Evolutionary conservation across 2,888 invertebrate genomes (phyloP).

Genomic region (Timema cristinae): DNA sequence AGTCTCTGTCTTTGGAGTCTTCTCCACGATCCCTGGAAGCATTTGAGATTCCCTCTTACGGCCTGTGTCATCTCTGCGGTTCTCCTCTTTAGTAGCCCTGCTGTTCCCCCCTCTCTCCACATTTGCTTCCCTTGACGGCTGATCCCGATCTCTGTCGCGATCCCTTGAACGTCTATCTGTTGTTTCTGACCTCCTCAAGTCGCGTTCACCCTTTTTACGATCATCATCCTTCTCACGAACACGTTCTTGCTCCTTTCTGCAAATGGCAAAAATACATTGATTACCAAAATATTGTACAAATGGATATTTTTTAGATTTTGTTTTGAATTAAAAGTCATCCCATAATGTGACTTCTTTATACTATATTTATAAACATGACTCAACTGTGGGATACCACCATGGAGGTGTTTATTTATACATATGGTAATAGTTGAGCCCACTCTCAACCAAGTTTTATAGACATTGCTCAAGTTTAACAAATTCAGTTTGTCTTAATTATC

Average conservation of each 20-base stretch:
- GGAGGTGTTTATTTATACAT: too few species aligned
- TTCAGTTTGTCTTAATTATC: too few species aligned
- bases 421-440: too few species aligned
- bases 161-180: conserved; percentile 22
- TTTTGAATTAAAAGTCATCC: too few species aligned
- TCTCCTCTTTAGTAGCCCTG: conserved; percentile 16
- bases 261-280: too few species aligned
- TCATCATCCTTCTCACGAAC: conserved; percentile 26
- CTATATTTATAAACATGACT: too few species aligned
- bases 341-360: too few species aligned
- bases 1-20: conserved; percentile 27
- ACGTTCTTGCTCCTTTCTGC: conserved; percentile 26
- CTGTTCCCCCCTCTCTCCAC: conserved; percentile 14
- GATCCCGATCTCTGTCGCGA: conserved; percentile 17
- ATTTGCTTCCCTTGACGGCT: conserved; percentile 20
- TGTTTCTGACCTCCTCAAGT: conserved; percentile 18
- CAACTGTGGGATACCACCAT: too few species aligned
- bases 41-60: conserved; percentile 26
- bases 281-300: too few species aligned
- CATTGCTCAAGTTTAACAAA: too few species aligned
- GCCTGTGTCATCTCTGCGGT: conserved; percentile 20
- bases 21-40: conserved; percentile 25
- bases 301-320: too few species aligned
- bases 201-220: conserved; percentile 24
- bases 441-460: too few species aligned